Evolutionary conservation across 2,888 invertebrate species (phyloP).

Genomic region (Arctia plantaginis): DNA sequence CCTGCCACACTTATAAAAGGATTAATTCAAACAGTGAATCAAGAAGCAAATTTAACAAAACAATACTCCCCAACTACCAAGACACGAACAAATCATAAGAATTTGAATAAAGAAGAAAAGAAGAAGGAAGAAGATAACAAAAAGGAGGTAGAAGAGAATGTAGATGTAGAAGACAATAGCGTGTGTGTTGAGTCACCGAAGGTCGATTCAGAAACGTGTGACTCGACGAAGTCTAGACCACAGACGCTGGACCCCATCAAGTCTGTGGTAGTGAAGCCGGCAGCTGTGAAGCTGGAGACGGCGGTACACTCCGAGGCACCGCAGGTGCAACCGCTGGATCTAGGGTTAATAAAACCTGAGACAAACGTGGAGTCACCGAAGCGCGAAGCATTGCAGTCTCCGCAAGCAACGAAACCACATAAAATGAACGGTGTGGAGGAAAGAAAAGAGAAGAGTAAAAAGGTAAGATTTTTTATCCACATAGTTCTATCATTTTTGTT

Average conservation of each 20-base stretch:
- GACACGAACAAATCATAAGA: conserved; percentile 35
- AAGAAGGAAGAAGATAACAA: conserved; percentile 20
- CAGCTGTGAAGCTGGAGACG: conserved; percentile 1
- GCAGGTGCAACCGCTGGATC: background rate
- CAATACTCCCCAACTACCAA: conserved; percentile 18
- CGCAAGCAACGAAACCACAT: background rate
- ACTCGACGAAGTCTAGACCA: background rate
- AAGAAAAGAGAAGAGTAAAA: conserved; percentile 3
- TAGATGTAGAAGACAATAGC: background rate
- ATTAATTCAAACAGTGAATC: conserved; percentile 1
- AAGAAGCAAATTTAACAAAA: conserved; percentile 2
- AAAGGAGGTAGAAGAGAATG: background rate
- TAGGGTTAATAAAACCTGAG: background rate
- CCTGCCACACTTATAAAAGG: conserved; percentile 17
- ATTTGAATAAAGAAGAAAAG: conserved; percentile 43
- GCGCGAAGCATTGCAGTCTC: background rate
- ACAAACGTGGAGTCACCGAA: conserved; percentile 2
- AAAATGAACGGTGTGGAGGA: background rate
- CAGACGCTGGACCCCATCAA: conserved; percentile 6
- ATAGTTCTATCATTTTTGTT: background rate
- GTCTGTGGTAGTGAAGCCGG: conserved; percentile 3
- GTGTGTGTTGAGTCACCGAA: background rate
- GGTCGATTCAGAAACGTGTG: background rate
- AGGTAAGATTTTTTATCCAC: conserved; percentile 14
- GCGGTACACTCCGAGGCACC: background rate